Evolutionary conservation across 1,140 invertebrate genomes (phyloP), one percentile per base, ranked within the genome.

Genomic region (Venturia canescens): DNA sequence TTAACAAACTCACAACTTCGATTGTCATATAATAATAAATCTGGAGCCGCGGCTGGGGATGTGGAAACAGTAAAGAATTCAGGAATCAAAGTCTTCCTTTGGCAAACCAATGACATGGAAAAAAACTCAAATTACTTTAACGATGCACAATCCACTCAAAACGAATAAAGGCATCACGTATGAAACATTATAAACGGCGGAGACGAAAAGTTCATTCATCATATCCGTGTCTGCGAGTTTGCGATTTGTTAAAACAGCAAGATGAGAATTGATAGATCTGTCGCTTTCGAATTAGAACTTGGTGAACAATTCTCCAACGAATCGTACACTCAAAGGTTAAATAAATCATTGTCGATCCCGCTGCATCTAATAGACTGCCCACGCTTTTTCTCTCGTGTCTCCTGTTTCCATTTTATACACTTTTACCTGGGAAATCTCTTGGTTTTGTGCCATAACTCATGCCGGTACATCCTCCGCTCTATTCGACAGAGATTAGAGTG

Each of bases 401-500:
- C 66, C 27, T 34, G 27, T 31, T 31, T 69, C 29, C 66, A 31
- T 69, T 69, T 69, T 69, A 31, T 34, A 15, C 29, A 16, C 11
- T 31, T 69, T 69, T 63, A 18, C 15, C 21, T 11, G 66, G 15
- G 16, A 15, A 69, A 69, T 69, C 16, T 53, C 26, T 27, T 15
- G 31, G 26, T 21, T 27, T 44, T 16, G 21, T 26, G 23, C 29
- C 44, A 53, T 74, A 74, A 74, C 48, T 74, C 71, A 74, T 29
- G 31, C 44, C 48, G 71, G 18, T 27, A 69, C 48, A 23, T 48
- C 71, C 71, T 74, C 69, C 31, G 34, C 38, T 50, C n/a, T 48
- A 74, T 18, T 53, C 71, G 29, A 23, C n/a, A n/a, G 71, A 53
- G 71, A 74, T 74, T 74, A 74, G 71, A 74, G 53, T 50, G 53